phyloP scores from a whole-genome alignment of 2,888 invertebrate species.

The Rhingia rostrata region DNA sequence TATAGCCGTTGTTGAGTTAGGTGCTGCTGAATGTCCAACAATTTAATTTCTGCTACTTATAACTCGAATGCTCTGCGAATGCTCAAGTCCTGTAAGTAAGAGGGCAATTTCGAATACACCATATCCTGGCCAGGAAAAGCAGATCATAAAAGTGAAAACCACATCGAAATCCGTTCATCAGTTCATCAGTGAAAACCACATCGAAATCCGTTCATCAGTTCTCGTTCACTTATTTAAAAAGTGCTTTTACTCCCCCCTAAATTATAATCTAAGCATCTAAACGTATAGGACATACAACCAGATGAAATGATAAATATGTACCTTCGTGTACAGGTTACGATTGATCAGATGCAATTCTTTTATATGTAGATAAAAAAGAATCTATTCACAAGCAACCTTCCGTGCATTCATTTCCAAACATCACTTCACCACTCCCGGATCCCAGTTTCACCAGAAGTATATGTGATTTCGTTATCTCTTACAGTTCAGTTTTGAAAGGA shows the following conservation, averaged over 20 bases:
- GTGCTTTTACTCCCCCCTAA: not conserved
- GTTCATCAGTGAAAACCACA: no score
- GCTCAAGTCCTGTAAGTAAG: no score
- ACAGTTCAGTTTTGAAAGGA: constrained; percentile 56
- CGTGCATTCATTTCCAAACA: constrained; percentile 43
- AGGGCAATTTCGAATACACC: no score
- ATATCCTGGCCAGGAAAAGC: no score
- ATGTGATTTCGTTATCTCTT: constrained; percentile 16
- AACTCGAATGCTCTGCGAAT: no score
- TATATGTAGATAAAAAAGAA: constrained; percentile 41
- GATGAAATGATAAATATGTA: not conserved
- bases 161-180: no score
- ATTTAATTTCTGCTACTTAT: no score
- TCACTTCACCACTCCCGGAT: constrained; percentile 1
- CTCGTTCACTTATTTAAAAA: no score
- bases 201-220: no score
- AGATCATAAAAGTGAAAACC: no score
- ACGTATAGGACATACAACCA: not conserved
- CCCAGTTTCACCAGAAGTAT: not conserved
- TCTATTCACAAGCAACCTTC: constrained; percentile 36
- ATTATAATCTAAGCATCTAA: constrained; percentile 6
- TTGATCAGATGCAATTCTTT: constrained; percentile 26
- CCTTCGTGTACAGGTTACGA: constrained; percentile 20
- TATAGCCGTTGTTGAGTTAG: no score
- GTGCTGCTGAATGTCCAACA: no score